phyloP scores from a whole-genome alignment of 2,113 vertebrate species.

The Condylura cristata region DNA sequence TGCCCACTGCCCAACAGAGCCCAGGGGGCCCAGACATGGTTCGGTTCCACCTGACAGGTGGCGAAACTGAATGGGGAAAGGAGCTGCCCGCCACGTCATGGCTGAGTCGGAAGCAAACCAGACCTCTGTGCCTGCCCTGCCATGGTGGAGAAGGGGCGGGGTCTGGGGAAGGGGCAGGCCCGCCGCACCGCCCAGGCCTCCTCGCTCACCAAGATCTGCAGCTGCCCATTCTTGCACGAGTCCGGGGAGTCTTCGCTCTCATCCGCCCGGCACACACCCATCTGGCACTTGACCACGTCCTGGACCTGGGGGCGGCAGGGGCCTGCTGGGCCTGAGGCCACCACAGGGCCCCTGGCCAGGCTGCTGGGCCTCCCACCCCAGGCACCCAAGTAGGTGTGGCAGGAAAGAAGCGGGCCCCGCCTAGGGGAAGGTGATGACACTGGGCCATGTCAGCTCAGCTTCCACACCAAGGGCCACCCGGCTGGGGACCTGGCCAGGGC shows the following conservation, averaged over 20 bases:
- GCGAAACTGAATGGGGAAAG: background rate
- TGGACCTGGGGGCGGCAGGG: conserved; percentile 90
- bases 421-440: background rate
- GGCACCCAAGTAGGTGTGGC: background rate
- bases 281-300: conserved; percentile 97
- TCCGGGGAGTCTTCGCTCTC: conserved; percentile 99
- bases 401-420: background rate
- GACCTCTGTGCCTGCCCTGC: background rate
- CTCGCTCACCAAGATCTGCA: conserved; percentile 98
- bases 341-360: background rate
- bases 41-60: background rate
- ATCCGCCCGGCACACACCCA: conserved; percentile 95
- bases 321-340: background rate
- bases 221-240: conserved; percentile 99
- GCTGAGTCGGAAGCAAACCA: background rate
- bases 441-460: background rate
- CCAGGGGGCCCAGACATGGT: background rate
- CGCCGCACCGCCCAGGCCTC: background rate
- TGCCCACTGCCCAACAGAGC: background rate
- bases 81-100: background rate
- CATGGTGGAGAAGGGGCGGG: background rate
- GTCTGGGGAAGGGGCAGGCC: background rate
- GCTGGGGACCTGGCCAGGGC: background rate
- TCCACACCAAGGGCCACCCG: background rate
- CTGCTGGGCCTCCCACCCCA: background rate